Base-by-base conservation (phyloP, 1,140 invertebrate species). In the Eupristina koningsbergeri region DNA sequence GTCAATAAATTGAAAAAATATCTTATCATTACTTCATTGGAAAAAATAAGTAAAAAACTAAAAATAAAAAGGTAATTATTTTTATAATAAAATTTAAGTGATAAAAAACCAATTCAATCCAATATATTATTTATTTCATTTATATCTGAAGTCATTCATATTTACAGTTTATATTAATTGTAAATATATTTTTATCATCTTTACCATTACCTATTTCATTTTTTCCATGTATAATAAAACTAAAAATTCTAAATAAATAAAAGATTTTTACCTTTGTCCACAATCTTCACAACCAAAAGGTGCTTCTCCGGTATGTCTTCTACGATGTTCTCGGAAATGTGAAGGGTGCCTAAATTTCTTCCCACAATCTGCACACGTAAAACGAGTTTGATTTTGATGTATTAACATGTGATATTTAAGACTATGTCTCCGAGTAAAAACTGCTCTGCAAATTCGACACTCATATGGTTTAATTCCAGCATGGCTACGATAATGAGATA, bases 351-450 rank as follows among this genome's bases (percentile, higher is more conserved):
- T 91, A 80, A 95, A 95, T 86, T 95, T 94, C 36, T 94, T 92
- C 0, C 93, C 94, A 88, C 95, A 95, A 86, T 94, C 94, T 19
- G 90, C 89, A 83, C 95, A 95, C 0, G 93, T 94, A 86, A 95
- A 95, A 31, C 94, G 91, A 17, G 94, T 95, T 88, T 94, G 93
- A 90, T 95, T 95, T 86, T 93, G 93, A 87, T 95, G 95, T 85
- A 95, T 95, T 61, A 95, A 86, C 93, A 95, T 94, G 86, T 95
- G 95, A 87, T 95, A 95, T 83, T 95, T 95, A 26, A 95, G 91
- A 73, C 94, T 95, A 87, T 95, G 95, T 80, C 95, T 93, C 47
- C 95, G 88, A 0, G 95, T 95, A 86, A 95, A 95, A 58, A 94
- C 94, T 22, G 94, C 93, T 77, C 92, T 91, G 87, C 95, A 95